Evolutionary conservation across 2,797 vertebrate genomes (phyloP).

Genomic region (Dallia pectoralis): DNA sequence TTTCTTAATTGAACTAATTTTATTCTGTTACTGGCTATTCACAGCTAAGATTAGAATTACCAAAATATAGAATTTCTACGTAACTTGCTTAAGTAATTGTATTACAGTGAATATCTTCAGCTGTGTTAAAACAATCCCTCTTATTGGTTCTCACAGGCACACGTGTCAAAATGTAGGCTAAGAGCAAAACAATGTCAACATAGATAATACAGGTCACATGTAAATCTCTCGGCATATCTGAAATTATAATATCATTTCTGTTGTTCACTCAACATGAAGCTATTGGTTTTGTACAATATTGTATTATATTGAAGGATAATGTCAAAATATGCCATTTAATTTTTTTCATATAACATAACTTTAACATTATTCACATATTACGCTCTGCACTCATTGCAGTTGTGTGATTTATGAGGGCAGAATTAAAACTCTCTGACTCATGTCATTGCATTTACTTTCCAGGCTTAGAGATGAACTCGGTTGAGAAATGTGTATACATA

Average conservation of each 20-base stretch:
- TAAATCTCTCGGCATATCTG: background rate
- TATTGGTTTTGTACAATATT: too few species aligned
- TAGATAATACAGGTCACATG: background rate
- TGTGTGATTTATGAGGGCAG: too few species aligned
- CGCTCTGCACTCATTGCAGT: too few species aligned
- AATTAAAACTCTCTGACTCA: too few species aligned
- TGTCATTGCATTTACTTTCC: too few species aligned
- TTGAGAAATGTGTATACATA: too few species aligned
- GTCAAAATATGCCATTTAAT: too few species aligned
- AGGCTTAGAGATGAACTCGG: too few species aligned
- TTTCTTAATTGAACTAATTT: constrained; percentile 66
- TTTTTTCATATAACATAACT: too few species aligned
- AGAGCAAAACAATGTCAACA: background rate
- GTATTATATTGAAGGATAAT: too few species aligned
- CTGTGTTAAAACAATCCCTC: constrained; percentile 64
- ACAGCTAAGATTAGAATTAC: constrained; percentile 73
- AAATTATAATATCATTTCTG: constrained; percentile 54
- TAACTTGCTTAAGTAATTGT: constrained; percentile 65
- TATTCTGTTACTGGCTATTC: constrained; percentile 67
- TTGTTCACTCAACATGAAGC: background rate
- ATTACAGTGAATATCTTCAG: constrained; percentile 66
- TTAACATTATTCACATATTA: too few species aligned
- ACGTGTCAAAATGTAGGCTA: constrained; percentile 43
- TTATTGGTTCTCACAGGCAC: constrained; percentile 47
- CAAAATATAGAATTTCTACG: constrained; percentile 67